Evolutionary conservation across 2,113 vertebrate genomes (phyloP).

Genomic region (Rhinopithecus roxellana): DNA sequence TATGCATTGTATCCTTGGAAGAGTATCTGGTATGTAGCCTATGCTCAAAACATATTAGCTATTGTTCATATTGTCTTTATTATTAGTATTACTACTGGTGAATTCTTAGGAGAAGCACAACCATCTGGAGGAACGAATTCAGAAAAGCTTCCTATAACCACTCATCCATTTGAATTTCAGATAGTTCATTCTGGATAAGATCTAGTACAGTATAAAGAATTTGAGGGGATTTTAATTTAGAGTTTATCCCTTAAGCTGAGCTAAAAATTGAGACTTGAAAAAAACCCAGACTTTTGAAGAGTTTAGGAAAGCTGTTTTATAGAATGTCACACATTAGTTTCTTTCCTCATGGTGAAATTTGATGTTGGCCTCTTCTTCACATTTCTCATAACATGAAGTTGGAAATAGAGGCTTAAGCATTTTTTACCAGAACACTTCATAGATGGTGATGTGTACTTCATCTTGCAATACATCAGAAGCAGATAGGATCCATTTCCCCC

Average conservation of each 20-base stretch:
- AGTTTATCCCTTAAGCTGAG: background rate
- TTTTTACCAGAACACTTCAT: background rate
- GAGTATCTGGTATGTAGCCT: background rate
- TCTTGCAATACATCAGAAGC: background rate
- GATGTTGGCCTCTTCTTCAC: background rate
- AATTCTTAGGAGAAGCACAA: background rate
- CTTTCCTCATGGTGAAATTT: background rate
- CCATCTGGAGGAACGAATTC: background rate
- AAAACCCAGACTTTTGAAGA: conserved; percentile 1
- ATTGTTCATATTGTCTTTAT: background rate
- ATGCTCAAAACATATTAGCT: background rate
- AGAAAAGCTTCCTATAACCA: background rate
- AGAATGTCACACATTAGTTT: background rate
- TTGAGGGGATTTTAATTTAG: background rate
- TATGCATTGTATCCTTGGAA: background rate
- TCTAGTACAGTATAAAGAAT: background rate
- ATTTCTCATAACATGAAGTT: background rate
- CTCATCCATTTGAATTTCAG: background rate
- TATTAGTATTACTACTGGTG: background rate
- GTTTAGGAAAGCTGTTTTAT: background rate
- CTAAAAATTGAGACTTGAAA: background rate
- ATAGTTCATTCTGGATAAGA: background rate
- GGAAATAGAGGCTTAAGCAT: background rate
- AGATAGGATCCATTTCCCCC: background rate
- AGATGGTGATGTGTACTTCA: background rate